These are phyloP conservation scores for Nemopilema nomurai DNA, from an alignment of 30 jellyfish, hydroid and myxozoan species.

Conservation along the genomic window DNA sequence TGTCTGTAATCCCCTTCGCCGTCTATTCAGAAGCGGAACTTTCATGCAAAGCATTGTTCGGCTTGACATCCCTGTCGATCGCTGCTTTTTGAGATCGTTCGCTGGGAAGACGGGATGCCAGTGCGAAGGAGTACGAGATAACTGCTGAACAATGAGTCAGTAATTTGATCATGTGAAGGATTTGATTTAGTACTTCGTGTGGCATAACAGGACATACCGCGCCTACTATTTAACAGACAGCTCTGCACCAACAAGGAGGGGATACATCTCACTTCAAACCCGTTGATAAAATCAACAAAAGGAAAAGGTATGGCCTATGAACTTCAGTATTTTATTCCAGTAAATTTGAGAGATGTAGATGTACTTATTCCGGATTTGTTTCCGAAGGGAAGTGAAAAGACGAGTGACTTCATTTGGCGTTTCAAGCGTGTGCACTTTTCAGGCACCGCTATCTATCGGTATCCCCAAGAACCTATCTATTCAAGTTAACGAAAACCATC, in stretches of 20 bases:
- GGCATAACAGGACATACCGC: conserved; percentile 31
- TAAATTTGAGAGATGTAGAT: neutral
- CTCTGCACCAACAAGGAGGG: neutral
- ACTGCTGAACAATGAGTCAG: neutral
- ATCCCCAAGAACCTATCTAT: neutral
- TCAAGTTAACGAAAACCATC: neutral
- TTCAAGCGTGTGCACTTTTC: neutral
- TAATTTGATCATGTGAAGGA: conserved; percentile 16
- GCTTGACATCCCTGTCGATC: neutral
- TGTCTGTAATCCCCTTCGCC: no score
- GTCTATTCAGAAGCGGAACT: no score
- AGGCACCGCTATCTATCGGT: neutral
- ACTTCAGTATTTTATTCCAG: neutral
- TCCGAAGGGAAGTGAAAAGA: neutral
- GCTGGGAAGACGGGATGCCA: neutral
- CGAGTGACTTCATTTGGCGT: neutral
- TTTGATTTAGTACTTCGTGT: conserved; percentile 23
- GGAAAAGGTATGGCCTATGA: neutral
- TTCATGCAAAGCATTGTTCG: neutral
- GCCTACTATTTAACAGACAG: conserved; percentile 43
- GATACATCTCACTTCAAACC: neutral
- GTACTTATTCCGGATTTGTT: neutral
- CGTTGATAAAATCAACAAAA: neutral
- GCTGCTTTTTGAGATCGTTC: neutral
- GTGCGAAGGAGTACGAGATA: neutral